Conservation (phyloP, 2,888 invertebrate genomes). For the Pachycephus smyrnensis region DNA sequence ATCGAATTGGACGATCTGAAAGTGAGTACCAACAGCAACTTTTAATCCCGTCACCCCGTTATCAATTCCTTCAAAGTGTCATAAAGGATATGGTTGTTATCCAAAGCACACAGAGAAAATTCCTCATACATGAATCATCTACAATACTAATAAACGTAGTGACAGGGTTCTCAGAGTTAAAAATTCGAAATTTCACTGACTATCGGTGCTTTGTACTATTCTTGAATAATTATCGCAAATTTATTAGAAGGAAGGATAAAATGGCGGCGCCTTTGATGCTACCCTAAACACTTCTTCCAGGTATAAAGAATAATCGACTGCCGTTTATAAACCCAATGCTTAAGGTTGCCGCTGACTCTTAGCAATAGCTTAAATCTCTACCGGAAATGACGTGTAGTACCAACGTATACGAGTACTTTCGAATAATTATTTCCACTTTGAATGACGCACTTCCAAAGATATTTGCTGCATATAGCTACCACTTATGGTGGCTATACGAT, state of each 20-base stretch:
- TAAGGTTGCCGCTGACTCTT: not conserved
- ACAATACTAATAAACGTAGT: not conserved
- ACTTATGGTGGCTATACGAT: not conserved
- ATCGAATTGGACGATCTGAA: conserved; percentile 54
- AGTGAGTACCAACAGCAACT: conserved; percentile 37
- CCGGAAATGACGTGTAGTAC: not conserved
- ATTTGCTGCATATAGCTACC: not conserved
- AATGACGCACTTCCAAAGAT: not conserved
- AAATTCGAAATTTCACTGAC: not conserved
- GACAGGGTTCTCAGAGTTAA: not conserved
- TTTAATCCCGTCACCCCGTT: not conserved
- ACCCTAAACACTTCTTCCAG: not conserved
- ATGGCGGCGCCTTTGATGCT: not conserved
- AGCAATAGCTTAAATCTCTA: not conserved
- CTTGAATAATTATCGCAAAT: not conserved
- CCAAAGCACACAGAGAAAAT: not conserved
- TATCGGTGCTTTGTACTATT: not conserved
- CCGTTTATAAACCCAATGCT: not conserved
- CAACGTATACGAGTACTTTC: not conserved
- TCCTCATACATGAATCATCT: not conserved
- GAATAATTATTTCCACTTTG: not conserved
- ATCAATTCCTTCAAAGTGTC: not conserved
- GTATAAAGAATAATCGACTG: not conserved
- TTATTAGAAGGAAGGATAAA: not conserved
- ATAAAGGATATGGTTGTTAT: not conserved